phyloP scores from a whole-genome alignment of 2,113 vertebrate genomes.

The Anser cygnoides region DNA sequence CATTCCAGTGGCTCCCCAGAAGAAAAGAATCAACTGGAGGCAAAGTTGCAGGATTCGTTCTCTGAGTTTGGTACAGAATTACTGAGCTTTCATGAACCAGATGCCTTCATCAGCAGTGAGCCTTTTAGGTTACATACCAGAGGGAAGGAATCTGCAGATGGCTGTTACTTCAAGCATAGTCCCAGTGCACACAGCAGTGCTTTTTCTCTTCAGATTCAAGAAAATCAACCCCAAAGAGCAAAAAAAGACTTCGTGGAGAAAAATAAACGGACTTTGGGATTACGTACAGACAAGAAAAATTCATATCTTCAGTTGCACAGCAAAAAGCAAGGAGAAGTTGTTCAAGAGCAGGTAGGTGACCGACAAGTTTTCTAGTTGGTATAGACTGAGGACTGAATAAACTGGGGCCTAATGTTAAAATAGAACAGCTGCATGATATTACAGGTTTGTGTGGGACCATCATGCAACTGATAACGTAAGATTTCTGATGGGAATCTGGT shows the following conservation, averaged over 20 bases:
- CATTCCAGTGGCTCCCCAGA: not conserved
- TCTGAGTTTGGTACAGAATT: constrained; percentile 4
- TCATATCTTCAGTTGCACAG: constrained; percentile 82
- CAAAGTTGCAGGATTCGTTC: not conserved
- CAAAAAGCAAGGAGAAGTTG: constrained; percentile 65
- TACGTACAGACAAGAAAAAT: constrained; percentile 55
- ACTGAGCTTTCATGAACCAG: not conserved
- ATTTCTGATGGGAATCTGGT: not conserved
- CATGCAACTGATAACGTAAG: rapidly evolving
- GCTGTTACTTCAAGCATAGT: not conserved
- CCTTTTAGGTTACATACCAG: not conserved
- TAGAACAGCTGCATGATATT: not conserved
- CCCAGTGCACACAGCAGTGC: not conserved
- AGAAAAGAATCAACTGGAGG: not conserved
- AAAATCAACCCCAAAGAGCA: not conserved
- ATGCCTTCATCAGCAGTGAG: rapidly evolving
- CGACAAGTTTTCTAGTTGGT: not conserved
- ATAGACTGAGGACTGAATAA: not conserved
- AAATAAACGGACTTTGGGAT: constrained; percentile 87
- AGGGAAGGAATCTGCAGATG: not conserved
- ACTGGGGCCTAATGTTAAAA: not conserved
- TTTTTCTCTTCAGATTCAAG: not conserved
- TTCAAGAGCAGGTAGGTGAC: constrained; percentile 75
- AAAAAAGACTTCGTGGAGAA: constrained; percentile 81
- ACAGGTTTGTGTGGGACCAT: not conserved